These are phyloP conservation scores for Dichetophora obliterata DNA, from an alignment of 2,888 invertebrate genomes.

Conservation along the genomic window DNA sequence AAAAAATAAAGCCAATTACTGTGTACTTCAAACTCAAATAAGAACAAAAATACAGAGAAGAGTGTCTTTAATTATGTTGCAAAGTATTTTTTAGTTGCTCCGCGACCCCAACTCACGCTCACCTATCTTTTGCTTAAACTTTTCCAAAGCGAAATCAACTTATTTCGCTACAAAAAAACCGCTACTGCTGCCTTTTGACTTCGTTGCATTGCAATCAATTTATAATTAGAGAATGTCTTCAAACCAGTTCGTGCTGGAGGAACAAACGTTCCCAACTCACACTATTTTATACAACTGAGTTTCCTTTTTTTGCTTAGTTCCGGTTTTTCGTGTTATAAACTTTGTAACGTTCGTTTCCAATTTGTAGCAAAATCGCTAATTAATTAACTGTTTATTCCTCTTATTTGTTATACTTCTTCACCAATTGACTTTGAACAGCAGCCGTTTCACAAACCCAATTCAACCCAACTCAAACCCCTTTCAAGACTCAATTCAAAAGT, in stretches of 20 bases:
- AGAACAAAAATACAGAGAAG: too few relatives aligned
- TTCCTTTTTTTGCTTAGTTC: background rate
- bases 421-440: background rate
- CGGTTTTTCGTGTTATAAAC: slow-evolving; percentile 3
- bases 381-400: slow-evolving; percentile 31
- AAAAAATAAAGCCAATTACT: too few relatives aligned
- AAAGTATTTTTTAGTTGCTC: background rate
- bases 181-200: background rate
- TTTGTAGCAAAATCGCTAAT: slow-evolving; percentile 38
- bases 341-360: slow-evolving; percentile 3
- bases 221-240: slow-evolving; percentile 11
- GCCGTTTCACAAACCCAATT: background rate
- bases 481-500: background rate
- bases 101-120: too few relatives aligned
- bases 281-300: background rate
- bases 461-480: background rate
- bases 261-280: background rate
- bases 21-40: too few relatives aligned
- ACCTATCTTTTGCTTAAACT: too few relatives aligned
- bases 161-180: too few relatives aligned
- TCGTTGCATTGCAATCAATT: slow-evolving; percentile 6
- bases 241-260: background rate
- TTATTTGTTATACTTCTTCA: background rate
- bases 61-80: background rate
- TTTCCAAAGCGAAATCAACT: too few relatives aligned